phyloP scores from a whole-genome alignment of 2,888 invertebrate species.

The Campoplex capitator region DNA sequence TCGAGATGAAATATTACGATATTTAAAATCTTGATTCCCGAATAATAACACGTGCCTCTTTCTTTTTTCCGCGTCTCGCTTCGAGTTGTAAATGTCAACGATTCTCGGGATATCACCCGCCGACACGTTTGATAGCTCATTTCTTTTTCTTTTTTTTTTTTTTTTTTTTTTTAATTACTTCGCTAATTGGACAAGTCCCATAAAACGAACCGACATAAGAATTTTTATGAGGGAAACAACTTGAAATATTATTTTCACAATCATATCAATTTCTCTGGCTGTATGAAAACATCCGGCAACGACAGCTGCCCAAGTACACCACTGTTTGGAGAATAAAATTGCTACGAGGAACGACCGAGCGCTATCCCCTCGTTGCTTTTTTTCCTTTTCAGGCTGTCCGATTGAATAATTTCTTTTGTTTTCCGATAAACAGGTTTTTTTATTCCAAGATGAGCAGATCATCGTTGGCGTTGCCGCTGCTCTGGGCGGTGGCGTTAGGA shows the following conservation, averaged over 20 bases:
- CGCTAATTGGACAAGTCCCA: neutral
- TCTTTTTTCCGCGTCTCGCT: neutral
- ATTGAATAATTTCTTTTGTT: neutral
- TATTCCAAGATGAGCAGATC: slow-evolving; percentile 72
- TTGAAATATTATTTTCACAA: neutral
- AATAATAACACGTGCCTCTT: neutral
- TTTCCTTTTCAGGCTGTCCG: neutral
- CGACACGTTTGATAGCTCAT: neutral
- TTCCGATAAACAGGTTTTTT: slow-evolving; percentile 65
- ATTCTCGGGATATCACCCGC: neutral
- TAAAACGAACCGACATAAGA: neutral
- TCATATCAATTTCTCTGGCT: neutral
- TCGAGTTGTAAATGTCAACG: slow-evolving; percentile 5
- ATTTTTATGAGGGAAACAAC: neutral
- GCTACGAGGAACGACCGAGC: too few relatives aligned
- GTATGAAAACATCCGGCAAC: neutral
- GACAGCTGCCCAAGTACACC: neutral
- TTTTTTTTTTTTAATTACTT: neutral
- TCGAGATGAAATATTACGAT: neutral
- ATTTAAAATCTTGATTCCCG: neutral
- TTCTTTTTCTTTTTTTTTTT: neutral
- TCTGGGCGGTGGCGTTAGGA: slow-evolving; percentile 72
- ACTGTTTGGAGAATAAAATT: too few relatives aligned
- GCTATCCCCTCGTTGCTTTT: neutral
- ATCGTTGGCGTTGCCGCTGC: slow-evolving; percentile 71